Evolutionary conservation across 2,797 vertebrate species (phyloP), one percentile per base, ranked within the genome.

Genomic region (Myotis daubentonii): DNA sequence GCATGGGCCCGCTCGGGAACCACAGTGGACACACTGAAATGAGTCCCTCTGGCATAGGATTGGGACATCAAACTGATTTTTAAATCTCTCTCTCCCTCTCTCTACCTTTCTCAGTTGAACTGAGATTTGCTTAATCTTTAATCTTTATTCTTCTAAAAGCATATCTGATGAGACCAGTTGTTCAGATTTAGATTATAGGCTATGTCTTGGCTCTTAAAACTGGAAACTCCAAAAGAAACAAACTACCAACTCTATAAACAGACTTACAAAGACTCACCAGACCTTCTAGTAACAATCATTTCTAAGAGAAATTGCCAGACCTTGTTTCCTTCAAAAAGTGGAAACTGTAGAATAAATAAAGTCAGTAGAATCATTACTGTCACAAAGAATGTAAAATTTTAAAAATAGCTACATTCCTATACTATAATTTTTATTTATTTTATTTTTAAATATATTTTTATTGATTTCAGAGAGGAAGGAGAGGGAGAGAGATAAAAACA

Each of bases 71-170:
- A 36, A 79, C 47, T 53, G n/a, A 53, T 53, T 23, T 33, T 78
- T 70, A 70, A 70, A 70, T 71, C 38, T 51, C 47, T 62, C 19
- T 41, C 41, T 44, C 41, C 8, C 41, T 38, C 38, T 36, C 12
- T 11, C 51, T 57, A 28, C 36, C 33, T 75, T 17, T 47, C 8
- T 66, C 53, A 17, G 65, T 80, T 15, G 72, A 86, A 86, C 22
- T 49, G 76, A 84, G 20, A 57, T 66, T 60, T 70, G 44, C 62
- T 60, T 25, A 10, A 25, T 87, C 13, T 30, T 62, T 80, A 47
- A 80, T 94, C n/a, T 91, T 95, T 70, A 66, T 87, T 86, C 74
- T 93, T 93, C 23, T 74, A 72, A 80, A 89, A 95, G 86, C 15
- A 17, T 57, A 82, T 28, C 66, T 83, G 68, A 88, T 80, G 41